Evolutionary conservation across 1,140 invertebrate genomes (phyloP).

Genomic region (Apis dorsata): DNA sequence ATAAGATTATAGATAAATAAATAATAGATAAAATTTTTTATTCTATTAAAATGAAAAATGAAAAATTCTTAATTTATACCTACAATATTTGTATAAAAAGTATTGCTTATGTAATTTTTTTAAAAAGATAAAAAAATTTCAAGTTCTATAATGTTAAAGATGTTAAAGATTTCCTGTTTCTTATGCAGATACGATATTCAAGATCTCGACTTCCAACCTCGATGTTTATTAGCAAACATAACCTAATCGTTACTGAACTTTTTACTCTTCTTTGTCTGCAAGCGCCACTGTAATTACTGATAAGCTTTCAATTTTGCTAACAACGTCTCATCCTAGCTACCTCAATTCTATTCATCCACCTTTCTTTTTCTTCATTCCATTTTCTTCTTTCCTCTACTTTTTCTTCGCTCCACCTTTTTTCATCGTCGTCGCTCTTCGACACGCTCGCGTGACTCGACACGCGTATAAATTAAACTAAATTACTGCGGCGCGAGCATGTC

Average conservation of each 20-base stretch:
- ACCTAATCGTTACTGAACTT: slow-evolving; percentile 36
- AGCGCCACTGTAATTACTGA: neutral
- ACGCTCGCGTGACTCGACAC: neutral
- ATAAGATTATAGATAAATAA: no score
- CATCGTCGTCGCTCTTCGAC: no score
- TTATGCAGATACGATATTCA: slow-evolving; percentile 41
- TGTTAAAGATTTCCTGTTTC: no score
- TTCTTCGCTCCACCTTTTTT: neutral
- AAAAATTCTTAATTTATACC: no score
- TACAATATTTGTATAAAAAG: no score
- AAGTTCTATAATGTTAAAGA: no score
- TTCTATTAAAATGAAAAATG: no score
- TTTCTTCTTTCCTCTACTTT: no score
- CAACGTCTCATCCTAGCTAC: neutral
- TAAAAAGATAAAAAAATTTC: no score
- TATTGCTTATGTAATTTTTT: no score
- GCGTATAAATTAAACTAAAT: neutral
- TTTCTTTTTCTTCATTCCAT: neutral
- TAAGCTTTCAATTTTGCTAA: slow-evolving; percentile 41
- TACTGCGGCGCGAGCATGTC: neutral
- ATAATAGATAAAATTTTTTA: no score
- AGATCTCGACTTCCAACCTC: slow-evolving; percentile 21
- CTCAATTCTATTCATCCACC: neutral
- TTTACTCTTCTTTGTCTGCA: neutral
- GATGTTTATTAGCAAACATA: slow-evolving; percentile 47